Conservation (phyloP, 2,797 vertebrate species). For the Melanotaenia pygmaea region DNA sequence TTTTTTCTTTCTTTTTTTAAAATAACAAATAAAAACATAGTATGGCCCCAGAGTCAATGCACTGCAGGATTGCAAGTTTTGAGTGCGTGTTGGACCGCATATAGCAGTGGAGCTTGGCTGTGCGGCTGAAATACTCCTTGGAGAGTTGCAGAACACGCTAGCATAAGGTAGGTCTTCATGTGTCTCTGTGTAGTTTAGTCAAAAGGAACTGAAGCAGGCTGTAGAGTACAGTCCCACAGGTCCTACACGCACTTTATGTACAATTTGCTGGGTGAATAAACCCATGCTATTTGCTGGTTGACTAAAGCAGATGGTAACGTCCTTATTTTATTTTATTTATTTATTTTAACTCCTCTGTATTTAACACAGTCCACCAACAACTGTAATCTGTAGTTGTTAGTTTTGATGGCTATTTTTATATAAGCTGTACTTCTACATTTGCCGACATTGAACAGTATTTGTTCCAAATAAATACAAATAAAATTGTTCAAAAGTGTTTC, state of each 20-base stretch:
- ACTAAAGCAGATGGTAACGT: slow-evolving; percentile 70
- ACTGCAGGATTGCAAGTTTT: slow-evolving; percentile 2
- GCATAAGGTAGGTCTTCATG: slow-evolving; percentile 29
- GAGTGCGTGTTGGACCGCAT: slow-evolving; percentile 14
- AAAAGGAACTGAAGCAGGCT: slow-evolving; percentile 27
- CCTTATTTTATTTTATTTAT: slow-evolving; percentile 40
- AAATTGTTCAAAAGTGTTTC: background rate
- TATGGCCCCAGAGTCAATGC: background rate
- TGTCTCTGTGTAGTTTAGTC: slow-evolving; percentile 23
- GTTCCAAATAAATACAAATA: background rate
- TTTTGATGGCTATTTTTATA: slow-evolving; percentile 10
- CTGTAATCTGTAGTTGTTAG: background rate
- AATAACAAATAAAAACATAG: slow-evolving; percentile 1
- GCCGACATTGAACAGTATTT: slow-evolving; percentile 6
- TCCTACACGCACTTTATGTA: slow-evolving; percentile 37
- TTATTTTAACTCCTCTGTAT: slow-evolving; percentile 12
- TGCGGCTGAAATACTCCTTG: slow-evolving; percentile 11
- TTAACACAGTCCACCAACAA: slow-evolving; percentile 17
- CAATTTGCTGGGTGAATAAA: background rate
- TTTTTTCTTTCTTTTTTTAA: too few species aligned
- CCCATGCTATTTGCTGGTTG: slow-evolving; percentile 30
- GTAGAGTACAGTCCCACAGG: slow-evolving; percentile 30
- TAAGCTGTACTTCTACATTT: background rate
- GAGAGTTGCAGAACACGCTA: slow-evolving; percentile 23
- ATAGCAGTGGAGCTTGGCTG: slow-evolving; percentile 1